Percentiles rank a stretch among this genome's conserved stretches.
phyloP scores from a whole-genome alignment of 1,140 invertebrate species.

The Halesus radiatus region DNA sequence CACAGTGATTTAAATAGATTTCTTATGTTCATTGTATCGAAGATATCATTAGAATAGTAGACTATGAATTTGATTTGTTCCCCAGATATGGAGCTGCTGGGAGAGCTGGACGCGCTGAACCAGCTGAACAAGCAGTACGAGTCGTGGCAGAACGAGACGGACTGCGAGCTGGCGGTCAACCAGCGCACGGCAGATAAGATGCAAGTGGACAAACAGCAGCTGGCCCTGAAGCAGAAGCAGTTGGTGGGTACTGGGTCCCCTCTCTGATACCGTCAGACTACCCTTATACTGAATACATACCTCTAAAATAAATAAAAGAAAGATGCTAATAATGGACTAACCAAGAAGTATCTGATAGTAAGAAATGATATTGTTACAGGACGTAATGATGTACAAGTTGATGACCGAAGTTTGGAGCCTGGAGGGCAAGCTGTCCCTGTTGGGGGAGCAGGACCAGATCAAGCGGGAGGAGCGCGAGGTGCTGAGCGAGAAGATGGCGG shows the following conservation, averaged over 20 bases:
- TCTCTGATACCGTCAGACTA: no score
- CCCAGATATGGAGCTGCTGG: conserved; percentile 66
- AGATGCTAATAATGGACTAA: no score
- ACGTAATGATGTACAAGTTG: conserved; percentile 70
- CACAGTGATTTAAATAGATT: no score
- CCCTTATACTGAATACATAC: no score
- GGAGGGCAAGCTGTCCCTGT: conserved; percentile 68
- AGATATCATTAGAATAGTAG: no score
- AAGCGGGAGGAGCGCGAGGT: conserved; percentile 71
- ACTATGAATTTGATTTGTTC: no score
- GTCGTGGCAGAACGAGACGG: conserved; percentile 69
- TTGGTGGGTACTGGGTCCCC: conserved; percentile 59
- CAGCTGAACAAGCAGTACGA: conserved; percentile 68
- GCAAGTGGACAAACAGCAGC: conserved; percentile 65
- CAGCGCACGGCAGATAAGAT: conserved; percentile 72
- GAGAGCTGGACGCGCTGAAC: conserved; percentile 69
- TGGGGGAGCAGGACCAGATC: conserved; percentile 70
- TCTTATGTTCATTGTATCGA: no score
- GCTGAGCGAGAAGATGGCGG: conserved; percentile 69
- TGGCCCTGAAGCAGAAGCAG: conserved; percentile 70
- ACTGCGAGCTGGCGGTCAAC: conserved; percentile 69
- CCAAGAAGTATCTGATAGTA: background rate
- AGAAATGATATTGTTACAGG: conserved; percentile 57
- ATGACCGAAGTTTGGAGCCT: conserved; percentile 71
- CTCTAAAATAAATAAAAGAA: no score